Percentiles rank a stretch among this genome's conserved stretches.
Evolutionary conservation across 2,113 vertebrate species (phyloP).

Genomic region (Oncorhynchus clarkii): DNA sequence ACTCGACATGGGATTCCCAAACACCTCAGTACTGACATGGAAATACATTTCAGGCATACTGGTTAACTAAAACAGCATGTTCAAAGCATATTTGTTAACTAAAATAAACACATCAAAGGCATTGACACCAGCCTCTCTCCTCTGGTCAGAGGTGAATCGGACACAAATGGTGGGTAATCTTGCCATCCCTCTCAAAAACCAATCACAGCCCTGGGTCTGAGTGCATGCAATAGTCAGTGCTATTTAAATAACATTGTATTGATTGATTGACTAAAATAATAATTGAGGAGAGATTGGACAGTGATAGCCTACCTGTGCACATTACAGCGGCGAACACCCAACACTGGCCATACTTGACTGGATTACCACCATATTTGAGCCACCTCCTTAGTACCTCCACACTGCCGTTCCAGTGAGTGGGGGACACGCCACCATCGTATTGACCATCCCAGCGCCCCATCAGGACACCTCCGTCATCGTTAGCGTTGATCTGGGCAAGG

Average conservation of each 20-base stretch:
- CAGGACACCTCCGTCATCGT: conserved; percentile 78
- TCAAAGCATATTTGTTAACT: not conserved
- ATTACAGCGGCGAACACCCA: conserved; percentile 92
- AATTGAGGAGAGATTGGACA: not conserved
- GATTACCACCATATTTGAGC: conserved; percentile 57
- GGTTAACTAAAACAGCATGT: not conserved
- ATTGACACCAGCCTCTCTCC: not conserved
- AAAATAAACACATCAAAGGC: not conserved
- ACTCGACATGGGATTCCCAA: conserved; percentile 70
- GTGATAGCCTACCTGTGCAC: conserved; percentile 80
- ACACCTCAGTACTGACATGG: conserved; percentile 67
- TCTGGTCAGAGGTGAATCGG: too few relatives aligned
- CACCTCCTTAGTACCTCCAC: conserved; percentile 80
- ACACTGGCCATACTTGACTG: conserved; percentile 88
- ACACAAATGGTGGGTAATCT: too few relatives aligned
- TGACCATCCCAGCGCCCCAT: conserved; percentile 78
- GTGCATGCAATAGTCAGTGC: too few relatives aligned
- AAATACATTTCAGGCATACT: not conserved
- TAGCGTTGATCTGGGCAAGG: conserved; percentile 76
- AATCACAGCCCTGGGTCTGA: too few relatives aligned
- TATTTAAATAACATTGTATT: too few relatives aligned
- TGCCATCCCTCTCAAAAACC: too few relatives aligned
- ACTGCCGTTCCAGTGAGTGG: conserved; percentile 81
- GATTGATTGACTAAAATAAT: too few relatives aligned
- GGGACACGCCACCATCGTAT: conserved; percentile 56